Evolutionary conservation across 2,797 vertebrate species (phyloP).

Genomic region (Manis crassicaudata): DNA sequence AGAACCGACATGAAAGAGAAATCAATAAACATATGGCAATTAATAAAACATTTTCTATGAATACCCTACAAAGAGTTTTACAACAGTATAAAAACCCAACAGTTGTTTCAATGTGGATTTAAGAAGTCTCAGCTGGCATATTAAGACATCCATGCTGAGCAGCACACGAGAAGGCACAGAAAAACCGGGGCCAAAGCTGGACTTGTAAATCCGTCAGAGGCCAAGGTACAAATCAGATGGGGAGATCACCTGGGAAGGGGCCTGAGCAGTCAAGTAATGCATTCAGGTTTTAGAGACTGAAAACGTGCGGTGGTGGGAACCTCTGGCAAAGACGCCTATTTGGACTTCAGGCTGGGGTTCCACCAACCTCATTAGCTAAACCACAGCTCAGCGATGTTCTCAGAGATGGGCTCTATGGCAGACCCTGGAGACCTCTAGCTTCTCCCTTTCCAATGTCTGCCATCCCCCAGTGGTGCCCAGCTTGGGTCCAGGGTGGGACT

Average conservation of each 20-base stretch:
- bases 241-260: conserved; percentile 69
- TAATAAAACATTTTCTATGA: conserved; percentile 99
- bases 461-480: background rate
- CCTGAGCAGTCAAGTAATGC: conserved; percentile 67
- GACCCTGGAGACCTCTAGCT: background rate
- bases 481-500: background rate
- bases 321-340: background rate
- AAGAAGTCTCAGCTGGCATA: conserved; percentile 90
- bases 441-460: background rate
- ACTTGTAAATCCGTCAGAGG: conserved; percentile 87
- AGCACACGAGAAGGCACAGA: conserved; percentile 83
- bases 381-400: background rate
- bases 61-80: conserved; percentile 97
- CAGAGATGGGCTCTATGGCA: background rate
- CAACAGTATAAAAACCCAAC: conserved; percentile 92
- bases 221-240: conserved; percentile 75
- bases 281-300: conserved; percentile 66
- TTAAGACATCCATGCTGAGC: conserved; percentile 87
- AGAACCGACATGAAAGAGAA: conserved; percentile 99
- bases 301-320: background rate
- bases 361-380: background rate
- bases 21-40: conserved; percentile 99
- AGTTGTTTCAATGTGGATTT: conserved; percentile 91
- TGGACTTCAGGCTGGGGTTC: conserved; percentile 42
- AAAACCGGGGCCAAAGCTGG: conserved; percentile 84